phyloP scores from a whole-genome alignment of 2,888 invertebrate genomes.

The Pyrocoelia pectoralis region DNA sequence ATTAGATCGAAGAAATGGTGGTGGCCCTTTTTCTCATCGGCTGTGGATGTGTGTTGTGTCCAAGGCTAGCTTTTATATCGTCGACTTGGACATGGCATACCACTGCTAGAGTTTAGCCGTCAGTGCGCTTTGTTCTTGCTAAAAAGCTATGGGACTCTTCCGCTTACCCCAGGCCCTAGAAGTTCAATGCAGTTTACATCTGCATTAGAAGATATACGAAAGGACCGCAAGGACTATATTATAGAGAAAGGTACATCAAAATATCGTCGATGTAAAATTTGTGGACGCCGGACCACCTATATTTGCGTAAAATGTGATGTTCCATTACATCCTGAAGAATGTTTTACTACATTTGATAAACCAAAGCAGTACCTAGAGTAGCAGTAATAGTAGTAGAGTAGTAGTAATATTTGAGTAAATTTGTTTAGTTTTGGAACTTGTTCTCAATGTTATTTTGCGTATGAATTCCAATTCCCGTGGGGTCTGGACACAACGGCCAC shows the following conservation, averaged over 20 bases:
- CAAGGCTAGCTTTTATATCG: constrained; percentile 3
- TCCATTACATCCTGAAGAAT: too few relatives aligned
- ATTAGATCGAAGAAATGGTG: constrained; percentile 17
- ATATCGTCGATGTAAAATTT: not conserved
- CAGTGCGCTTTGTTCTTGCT: not conserved
- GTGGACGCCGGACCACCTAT: not conserved
- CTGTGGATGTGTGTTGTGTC: constrained; percentile 7
- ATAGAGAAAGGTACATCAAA: not conserved
- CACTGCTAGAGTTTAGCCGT: not conserved
- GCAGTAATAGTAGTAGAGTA: too few relatives aligned
- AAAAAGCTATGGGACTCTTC: not conserved
- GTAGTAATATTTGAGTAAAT: too few relatives aligned
- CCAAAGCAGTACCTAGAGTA: too few relatives aligned
- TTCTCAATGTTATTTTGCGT: too few relatives aligned
- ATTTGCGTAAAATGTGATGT: not conserved
- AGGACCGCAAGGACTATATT: not conserved
- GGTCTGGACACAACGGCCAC: too few relatives aligned
- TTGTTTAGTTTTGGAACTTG: too few relatives aligned
- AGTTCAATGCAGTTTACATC: not conserved
- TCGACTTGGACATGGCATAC: not conserved
- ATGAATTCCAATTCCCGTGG: too few relatives aligned
- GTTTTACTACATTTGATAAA: too few relatives aligned
- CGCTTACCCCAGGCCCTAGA: not conserved
- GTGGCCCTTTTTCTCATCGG: constrained; percentile 16
- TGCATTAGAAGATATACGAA: not conserved